Conservation (phyloP, 2,888 invertebrate species). For the Hypomecis punctinalis region DNA sequence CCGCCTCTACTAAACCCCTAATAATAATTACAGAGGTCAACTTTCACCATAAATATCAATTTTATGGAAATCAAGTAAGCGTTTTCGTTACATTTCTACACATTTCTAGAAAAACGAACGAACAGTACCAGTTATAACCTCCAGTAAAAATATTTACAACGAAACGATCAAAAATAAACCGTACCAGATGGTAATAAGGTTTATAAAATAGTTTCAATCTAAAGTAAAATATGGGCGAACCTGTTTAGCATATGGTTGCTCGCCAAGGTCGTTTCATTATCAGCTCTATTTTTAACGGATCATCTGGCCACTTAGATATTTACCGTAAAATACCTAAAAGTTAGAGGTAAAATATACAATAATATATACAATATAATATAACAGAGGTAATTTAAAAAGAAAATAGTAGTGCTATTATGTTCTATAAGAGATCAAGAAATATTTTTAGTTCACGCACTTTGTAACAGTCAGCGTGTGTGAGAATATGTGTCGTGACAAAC, state of each 20-base stretch:
- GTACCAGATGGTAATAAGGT: constrained; percentile 2
- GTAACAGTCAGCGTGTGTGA: no score
- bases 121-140: background rate
- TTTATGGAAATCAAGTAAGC: constrained; percentile 5
- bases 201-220: background rate
- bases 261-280: constrained; percentile 24
- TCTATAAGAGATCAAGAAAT: no score
- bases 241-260: constrained; percentile 13
- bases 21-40: background rate
- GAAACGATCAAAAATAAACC: constrained; percentile 5
- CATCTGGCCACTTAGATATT: background rate
- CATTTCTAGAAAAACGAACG: constrained; percentile 10
- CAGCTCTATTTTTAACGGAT: constrained; percentile 18
- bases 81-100: constrained; percentile 5
- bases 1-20: background rate
- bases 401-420: no score
- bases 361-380: no score
- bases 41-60: background rate
- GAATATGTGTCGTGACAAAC: no score
- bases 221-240: constrained; percentile 14
- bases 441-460: no score
- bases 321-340: no score
- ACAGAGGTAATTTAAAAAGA: no score
- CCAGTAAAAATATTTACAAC: constrained; percentile 3
- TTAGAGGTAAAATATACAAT: no score